Evolutionary conservation across 2,888 invertebrate species (phyloP).

Genomic region (Lithophane semibrunnea): DNA sequence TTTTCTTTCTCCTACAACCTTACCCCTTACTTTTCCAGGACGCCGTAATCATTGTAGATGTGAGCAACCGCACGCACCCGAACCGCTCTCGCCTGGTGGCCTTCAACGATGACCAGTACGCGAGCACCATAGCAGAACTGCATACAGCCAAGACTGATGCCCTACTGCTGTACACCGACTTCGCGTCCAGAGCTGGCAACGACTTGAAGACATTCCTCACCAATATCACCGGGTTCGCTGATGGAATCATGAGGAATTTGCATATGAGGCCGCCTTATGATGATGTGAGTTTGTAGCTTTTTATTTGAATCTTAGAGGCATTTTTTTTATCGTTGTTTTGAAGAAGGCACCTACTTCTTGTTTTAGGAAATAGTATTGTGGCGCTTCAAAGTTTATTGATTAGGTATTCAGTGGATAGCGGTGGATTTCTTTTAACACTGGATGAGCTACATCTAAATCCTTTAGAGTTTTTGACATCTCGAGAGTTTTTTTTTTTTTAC

Average conservation of each 20-base stretch:
- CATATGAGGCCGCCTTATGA: constrained; percentile 54
- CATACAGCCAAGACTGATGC: constrained; percentile 76
- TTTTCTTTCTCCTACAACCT: not conserved
- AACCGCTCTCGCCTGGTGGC: not conserved
- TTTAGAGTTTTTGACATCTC: too few species aligned
- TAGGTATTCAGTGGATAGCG: too few species aligned
- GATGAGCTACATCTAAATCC: too few species aligned
- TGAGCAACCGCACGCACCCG: constrained; percentile 49
- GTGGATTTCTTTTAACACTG: too few species aligned
- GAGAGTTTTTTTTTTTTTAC: too few species aligned
- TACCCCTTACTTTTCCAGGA: constrained; percentile 63
- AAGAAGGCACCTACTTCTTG: too few species aligned
- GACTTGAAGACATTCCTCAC: constrained; percentile 78
- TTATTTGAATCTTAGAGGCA: not conserved
- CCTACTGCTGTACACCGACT: constrained; percentile 83
- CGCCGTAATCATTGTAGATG: constrained; percentile 69
- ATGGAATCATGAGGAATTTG: constrained; percentile 67
- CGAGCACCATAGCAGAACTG: constrained; percentile 65
- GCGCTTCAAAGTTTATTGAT: too few species aligned
- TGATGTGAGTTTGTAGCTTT: constrained; percentile 72
- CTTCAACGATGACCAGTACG: constrained; percentile 10
- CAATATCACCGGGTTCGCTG: constrained; percentile 75
- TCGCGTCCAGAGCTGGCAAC: constrained; percentile 74
- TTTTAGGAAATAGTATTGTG: too few species aligned
- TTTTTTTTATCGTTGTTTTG: too few species aligned